Percentiles rank a stretch among this genome's conserved stretches.
These are phyloP conservation scores for Bombus confusus DNA, from an alignment of 1,140 invertebrate genomes.

Conservation along the genomic window DNA sequence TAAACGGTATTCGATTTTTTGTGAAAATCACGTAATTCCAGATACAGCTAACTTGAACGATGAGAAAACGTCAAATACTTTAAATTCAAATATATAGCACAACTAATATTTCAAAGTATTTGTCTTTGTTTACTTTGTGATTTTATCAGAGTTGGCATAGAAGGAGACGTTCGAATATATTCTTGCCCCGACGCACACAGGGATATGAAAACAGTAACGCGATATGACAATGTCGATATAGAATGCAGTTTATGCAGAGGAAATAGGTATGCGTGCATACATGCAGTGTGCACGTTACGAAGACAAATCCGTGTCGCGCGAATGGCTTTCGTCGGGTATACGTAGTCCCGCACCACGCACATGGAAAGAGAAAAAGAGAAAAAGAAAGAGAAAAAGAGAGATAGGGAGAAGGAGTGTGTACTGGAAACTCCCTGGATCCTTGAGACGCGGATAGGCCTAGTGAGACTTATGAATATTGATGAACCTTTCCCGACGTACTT, in stretches of 20 bases:
- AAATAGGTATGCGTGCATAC: conserved; percentile 7
- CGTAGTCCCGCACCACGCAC: conserved; percentile 23
- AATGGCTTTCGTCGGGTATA: conserved; percentile 13
- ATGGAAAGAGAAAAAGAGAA: conserved; percentile 20
- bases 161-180: neutral
- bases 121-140: neutral
- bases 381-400: conserved; percentile 35
- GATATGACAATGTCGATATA: conserved; percentile 21
- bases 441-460: conserved; percentile 76
- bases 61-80: neutral
- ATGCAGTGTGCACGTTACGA: neutral
- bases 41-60: no score
- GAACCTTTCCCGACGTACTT: conserved; percentile 74
- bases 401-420: conserved; percentile 42
- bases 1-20: neutral
- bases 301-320: conserved; percentile 35
- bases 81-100: neutral
- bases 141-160: neutral
- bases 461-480: conserved; percentile 82
- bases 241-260: neutral
- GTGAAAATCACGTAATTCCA: neutral
- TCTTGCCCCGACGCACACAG: neutral
- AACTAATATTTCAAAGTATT: neutral
- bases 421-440: conserved; percentile 74
- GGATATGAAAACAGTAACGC: conserved; percentile 6